These are phyloP conservation scores for Cheilosia urbana DNA, from an alignment of 2,888 invertebrate genomes.

Conservation along the genomic window DNA sequence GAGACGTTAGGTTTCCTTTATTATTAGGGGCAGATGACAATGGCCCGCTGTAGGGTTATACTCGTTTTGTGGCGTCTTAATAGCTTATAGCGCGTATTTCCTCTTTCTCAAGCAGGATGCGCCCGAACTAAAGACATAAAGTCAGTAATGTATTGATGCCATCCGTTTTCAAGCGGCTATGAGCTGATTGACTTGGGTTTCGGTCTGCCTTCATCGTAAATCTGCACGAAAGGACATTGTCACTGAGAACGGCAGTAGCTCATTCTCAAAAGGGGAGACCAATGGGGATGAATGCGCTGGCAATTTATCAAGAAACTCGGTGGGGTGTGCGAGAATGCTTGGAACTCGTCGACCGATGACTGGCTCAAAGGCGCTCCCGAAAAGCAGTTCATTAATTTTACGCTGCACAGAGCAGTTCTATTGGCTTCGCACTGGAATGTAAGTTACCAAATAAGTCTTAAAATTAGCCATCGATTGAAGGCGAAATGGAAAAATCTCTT, in stretches of 20 bases:
- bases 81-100: conserved; percentile 10
- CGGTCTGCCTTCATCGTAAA: conserved; percentile 2
- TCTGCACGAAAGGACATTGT: conserved; percentile 9
- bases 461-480: background rate
- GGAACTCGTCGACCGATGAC: background rate
- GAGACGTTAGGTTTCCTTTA: conserved; percentile 11
- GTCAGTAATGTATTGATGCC: conserved; percentile 14
- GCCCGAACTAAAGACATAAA: background rate
- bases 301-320: conserved; percentile 19
- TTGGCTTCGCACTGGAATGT: conserved; percentile 3
- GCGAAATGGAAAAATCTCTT: background rate
- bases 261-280: background rate
- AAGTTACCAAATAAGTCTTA: conserved; percentile 19
- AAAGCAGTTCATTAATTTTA: conserved; percentile 18
- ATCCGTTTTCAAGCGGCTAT: background rate
- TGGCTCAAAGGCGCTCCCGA: conserved; percentile 16
- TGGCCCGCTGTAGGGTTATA: too few species aligned
- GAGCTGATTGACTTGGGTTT: conserved; percentile 31
- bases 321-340: background rate
- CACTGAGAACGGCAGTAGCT: conserved; percentile 1
- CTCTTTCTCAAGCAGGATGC: background rate
- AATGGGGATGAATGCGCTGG: background rate
- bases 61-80: background rate
- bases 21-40: background rate
- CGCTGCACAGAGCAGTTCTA: background rate